Percentiles rank a stretch among this genome's conserved stretches.
Conservation (phyloP, 1,140 invertebrate species). For the Micrasema minimum region DNA sequence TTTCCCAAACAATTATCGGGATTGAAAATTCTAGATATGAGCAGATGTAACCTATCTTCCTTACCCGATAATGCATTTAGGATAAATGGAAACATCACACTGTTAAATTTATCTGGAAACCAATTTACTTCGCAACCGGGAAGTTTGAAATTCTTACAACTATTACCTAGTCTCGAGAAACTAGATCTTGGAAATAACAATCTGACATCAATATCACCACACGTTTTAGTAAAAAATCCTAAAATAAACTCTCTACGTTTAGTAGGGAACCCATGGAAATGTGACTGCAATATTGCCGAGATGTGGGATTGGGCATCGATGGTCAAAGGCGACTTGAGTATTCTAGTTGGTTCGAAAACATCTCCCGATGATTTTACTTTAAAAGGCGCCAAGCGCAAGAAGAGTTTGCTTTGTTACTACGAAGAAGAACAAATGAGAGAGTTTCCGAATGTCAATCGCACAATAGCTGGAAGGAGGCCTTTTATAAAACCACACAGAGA, state of each 20-base stretch:
- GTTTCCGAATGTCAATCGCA: slow-evolving; percentile 65
- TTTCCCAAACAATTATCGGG: slow-evolving; percentile 74
- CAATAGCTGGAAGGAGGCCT: slow-evolving; percentile 66
- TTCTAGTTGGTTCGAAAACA: slow-evolving; percentile 74
- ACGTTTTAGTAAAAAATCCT: slow-evolving; percentile 68
- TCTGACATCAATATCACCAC: slow-evolving; percentile 69
- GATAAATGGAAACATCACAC: slow-evolving; percentile 72
- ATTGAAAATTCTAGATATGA: slow-evolving; percentile 73
- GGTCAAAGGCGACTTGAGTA: slow-evolving; percentile 72
- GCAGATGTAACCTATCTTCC: slow-evolving; percentile 72
- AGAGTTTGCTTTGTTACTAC: slow-evolving; percentile 73
- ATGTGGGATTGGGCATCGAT: slow-evolving; percentile 79
- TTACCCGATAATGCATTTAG: slow-evolving; percentile 73
- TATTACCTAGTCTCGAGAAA: slow-evolving; percentile 69
- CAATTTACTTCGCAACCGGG: slow-evolving; percentile 64
- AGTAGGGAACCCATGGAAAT: slow-evolving; percentile 76
- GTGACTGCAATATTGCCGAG: slow-evolving; percentile 75
- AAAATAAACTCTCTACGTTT: slow-evolving; percentile 71
- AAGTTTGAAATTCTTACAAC: slow-evolving; percentile 69
- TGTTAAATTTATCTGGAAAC: slow-evolving; percentile 73
- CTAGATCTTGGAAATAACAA: slow-evolving; percentile 75
- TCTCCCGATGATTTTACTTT: slow-evolving; percentile 68
- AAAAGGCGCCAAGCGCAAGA: slow-evolving; percentile 72
- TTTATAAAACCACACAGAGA: slow-evolving; percentile 69
- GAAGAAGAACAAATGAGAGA: slow-evolving; percentile 69